Conservation (phyloP, 2,888 invertebrate genomes). For the Metacarcinus magister region DNA sequence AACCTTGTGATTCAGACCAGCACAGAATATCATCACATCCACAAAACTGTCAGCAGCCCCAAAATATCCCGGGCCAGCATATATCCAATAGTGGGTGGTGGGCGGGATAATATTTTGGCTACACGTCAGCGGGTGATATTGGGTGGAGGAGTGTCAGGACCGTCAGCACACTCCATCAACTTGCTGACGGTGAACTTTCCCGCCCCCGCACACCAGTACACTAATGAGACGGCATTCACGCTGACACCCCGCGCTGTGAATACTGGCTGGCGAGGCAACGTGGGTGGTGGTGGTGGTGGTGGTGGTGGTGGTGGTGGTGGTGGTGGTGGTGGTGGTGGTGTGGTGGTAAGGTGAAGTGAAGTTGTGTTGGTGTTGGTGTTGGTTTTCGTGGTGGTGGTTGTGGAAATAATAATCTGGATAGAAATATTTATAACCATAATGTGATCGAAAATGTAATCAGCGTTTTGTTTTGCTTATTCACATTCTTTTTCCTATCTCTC, state of each 20-base stretch:
- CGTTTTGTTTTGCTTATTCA: too few species aligned
- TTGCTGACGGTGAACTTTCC: neutral
- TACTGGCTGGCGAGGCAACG: neutral
- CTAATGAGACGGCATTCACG: slow-evolving; percentile 18
- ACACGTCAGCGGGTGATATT: slow-evolving; percentile 11
- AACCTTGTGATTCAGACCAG: neutral
- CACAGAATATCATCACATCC: neutral
- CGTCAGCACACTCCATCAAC: slow-evolving; percentile 27
- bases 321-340: neutral
- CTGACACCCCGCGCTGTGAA: neutral
- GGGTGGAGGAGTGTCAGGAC: slow-evolving; percentile 5
- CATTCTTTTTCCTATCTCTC: too few species aligned
- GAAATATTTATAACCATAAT: too few species aligned
- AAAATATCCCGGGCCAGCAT: neutral
- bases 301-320: neutral
- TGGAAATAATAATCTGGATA: neutral
- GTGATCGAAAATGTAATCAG: too few species aligned
- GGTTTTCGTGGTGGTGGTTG: neutral
- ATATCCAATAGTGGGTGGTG: neutral
- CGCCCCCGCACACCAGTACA: neutral
- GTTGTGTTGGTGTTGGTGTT: neutral
- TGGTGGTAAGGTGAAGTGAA: neutral
- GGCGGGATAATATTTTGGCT: neutral
- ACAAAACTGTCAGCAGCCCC: neutral
- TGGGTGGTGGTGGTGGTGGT: neutral